Conservation (phyloP, 2,113 vertebrate species). For the Zosterops japonicus region DNA sequence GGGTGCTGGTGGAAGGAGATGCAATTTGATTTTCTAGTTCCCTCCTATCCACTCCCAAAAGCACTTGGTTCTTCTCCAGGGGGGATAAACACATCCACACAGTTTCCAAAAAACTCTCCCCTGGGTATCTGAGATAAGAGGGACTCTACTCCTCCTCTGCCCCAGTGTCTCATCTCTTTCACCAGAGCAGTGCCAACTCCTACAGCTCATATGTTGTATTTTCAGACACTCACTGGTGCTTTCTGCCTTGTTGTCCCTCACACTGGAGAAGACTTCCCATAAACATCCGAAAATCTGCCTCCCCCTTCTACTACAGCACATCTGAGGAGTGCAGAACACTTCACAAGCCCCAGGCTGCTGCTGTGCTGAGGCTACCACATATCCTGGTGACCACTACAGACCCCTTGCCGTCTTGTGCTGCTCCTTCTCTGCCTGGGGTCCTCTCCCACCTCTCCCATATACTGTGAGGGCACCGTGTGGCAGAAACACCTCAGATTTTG, state of each 20-base stretch:
- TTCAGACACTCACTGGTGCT: background rate
- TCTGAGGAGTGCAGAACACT: background rate
- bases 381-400: background rate
- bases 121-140: background rate
- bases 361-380: accelerated
- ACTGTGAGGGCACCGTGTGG: background rate
- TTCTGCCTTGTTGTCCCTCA: background rate
- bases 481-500: background rate
- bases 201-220: background rate
- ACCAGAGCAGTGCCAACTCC: background rate
- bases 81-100: background rate
- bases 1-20: background rate
- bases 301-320: background rate
- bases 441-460: background rate
- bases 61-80: background rate
- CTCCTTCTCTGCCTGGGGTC: background rate
- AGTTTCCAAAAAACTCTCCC: background rate
- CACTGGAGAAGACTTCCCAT: background rate
- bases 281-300: background rate
- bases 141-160: background rate
- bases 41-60: background rate
- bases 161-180: background rate
- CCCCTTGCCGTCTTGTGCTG: background rate
- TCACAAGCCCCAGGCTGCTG: background rate
- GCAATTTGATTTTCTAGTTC: background rate